A percentile compares a stretch with the other conserved stretches of the same genome.
phyloP scores from a whole-genome alignment of 2,888 invertebrate species.

The Zootermopsis nevadensis region DNA sequence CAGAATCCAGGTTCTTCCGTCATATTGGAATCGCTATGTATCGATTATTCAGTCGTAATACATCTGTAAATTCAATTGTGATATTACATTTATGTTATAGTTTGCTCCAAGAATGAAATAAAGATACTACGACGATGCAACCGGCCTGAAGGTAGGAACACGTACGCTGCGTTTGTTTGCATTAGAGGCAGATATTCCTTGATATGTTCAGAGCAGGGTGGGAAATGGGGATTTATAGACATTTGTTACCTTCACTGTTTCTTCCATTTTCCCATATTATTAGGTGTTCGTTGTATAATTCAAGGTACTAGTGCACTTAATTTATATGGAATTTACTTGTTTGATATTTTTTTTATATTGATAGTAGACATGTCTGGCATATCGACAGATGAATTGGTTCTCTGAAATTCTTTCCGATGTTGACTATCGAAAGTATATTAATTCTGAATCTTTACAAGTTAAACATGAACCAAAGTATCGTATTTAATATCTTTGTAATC shows the following conservation, averaged over 20 bases:
- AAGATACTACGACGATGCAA: too few relatives aligned
- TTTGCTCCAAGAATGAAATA: background rate
- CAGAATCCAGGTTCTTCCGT: conserved; percentile 27
- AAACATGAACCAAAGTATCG: background rate
- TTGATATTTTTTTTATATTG: background rate
- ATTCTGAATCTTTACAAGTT: background rate
- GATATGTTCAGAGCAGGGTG: too few relatives aligned
- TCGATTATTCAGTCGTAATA: background rate
- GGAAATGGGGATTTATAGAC: background rate
- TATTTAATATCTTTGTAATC: conserved; percentile 1
- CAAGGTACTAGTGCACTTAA: background rate
- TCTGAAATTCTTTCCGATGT: background rate
- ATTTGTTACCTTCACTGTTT: background rate
- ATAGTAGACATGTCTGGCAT: conserved; percentile 6
- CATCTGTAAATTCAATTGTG: background rate
- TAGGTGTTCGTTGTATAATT: background rate
- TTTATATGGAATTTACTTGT: background rate
- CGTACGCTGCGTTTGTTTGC: too few relatives aligned
- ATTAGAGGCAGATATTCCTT: background rate
- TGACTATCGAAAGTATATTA: background rate
- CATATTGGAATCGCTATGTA: background rate
- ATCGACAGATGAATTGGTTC: background rate
- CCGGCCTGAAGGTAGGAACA: background rate
- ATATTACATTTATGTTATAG: background rate
- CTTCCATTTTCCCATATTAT: background rate